These are phyloP conservation scores for Leptinotarsa undecemlineata DNA, from an alignment of 1,140 invertebrate species.

Conservation along the genomic window DNA sequence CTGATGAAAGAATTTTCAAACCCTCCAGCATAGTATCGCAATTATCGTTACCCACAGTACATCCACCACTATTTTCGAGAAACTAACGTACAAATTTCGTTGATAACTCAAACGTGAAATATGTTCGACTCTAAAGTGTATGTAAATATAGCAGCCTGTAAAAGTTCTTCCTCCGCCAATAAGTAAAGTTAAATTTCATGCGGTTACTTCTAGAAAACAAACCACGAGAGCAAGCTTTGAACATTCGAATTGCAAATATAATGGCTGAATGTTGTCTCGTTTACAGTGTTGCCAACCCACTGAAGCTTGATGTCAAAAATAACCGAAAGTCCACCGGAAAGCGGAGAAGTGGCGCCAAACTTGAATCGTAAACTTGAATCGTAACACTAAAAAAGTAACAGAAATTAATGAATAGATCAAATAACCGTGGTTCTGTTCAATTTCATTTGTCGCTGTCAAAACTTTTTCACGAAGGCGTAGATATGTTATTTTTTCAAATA, in stretches of 20 bases:
- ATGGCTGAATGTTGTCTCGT: slow-evolving; percentile 40
- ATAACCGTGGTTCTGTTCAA: too few species aligned
- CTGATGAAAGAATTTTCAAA: neutral
- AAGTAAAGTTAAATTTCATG: slow-evolving; percentile 41
- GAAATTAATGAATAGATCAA: too few species aligned
- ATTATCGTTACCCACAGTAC: slow-evolving; percentile 9
- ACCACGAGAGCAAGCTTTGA: slow-evolving; percentile 23
- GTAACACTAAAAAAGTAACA: too few species aligned
- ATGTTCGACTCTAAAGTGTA: slow-evolving; percentile 22
- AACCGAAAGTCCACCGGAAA: too few species aligned
- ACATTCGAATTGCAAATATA: slow-evolving; percentile 50
- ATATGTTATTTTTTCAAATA: too few species aligned
- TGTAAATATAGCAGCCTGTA: slow-evolving; percentile 36
- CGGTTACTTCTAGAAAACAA: slow-evolving; percentile 36
- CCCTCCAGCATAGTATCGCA: neutral
- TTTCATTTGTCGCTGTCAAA: too few species aligned
- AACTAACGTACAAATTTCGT: neutral
- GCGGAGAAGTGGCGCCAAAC: too few species aligned
- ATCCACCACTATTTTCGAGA: neutral
- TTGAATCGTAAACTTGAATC: too few species aligned
- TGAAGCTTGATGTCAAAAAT: too few species aligned
- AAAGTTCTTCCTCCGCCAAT: slow-evolving; percentile 36
- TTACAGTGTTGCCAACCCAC: too few species aligned
- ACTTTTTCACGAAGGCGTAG: too few species aligned
- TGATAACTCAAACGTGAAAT: slow-evolving; percentile 18